A percentile compares a stretch with the other conserved stretches of the same genome.
Conservation (phyloP, 2,888 invertebrate species). For the Erynnis tages region DNA sequence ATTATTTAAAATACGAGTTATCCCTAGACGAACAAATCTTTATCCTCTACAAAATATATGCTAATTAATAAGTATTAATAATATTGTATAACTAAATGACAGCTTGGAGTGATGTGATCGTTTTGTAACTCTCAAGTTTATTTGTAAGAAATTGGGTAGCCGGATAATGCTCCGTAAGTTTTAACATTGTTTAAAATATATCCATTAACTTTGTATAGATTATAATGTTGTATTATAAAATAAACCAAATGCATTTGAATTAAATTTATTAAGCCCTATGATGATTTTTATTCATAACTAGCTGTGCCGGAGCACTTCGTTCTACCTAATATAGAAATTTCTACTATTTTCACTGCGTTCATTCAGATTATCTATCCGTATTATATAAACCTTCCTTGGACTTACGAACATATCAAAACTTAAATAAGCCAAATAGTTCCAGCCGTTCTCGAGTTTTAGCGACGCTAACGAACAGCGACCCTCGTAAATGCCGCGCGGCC, state of each 20-base stretch:
- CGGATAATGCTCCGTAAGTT: background rate
- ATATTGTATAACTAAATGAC: conserved; percentile 11
- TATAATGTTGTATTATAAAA: conserved; percentile 39
- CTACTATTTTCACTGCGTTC: too few species aligned
- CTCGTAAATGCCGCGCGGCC: too few species aligned
- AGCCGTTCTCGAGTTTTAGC: too few species aligned
- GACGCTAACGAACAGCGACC: too few species aligned
- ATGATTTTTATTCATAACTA: conserved; percentile 3
- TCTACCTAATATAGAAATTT: too few species aligned
- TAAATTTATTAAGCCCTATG: conserved; percentile 40
- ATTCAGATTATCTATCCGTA: too few species aligned
- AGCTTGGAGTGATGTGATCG: conserved; percentile 12
- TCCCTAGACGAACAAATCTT: conserved; percentile 22
- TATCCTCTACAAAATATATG: conserved; percentile 11
- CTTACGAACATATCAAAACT: too few species aligned
- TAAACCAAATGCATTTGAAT: conserved; percentile 60
- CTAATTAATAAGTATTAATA: conserved; percentile 10
- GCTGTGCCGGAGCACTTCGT: too few species aligned
- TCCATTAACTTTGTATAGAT: conserved; percentile 36
- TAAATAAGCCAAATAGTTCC: too few species aligned
- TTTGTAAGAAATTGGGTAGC: conserved; percentile 1
- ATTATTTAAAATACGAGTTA: conserved; percentile 22
- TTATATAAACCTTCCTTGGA: too few species aligned
- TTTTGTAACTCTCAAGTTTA: conserved; percentile 6
- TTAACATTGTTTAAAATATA: conserved; percentile 17